Evolutionary conservation across 2,113 vertebrate species (phyloP).

Genomic region (Lycocorax pyrrhopterus): DNA sequence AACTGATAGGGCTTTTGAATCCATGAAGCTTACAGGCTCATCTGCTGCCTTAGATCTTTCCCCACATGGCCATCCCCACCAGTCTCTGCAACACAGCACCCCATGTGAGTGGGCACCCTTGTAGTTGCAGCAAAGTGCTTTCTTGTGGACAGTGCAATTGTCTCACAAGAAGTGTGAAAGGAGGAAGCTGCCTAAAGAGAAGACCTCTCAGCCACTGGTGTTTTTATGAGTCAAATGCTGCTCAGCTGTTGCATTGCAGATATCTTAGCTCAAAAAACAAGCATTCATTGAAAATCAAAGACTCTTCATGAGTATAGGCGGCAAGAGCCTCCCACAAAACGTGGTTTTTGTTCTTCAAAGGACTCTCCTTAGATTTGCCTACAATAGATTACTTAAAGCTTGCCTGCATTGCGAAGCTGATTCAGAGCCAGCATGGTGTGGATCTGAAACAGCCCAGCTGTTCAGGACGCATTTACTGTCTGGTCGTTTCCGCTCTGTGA

Average conservation of each 20-base stretch:
- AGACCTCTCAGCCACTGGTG: background rate
- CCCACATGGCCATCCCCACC: background rate
- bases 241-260: constrained; percentile 45
- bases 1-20: background rate
- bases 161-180: background rate
- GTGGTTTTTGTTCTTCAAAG: constrained; percentile 18
- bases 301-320: background rate
- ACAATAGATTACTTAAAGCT: constrained; percentile 6
- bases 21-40: fast-evolving
- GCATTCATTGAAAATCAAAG: background rate
- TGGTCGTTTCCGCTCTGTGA: background rate
- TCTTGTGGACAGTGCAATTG: background rate
- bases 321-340: constrained; percentile 29
- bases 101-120: background rate
- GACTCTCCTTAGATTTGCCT: background rate
- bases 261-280: constrained; percentile 9
- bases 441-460: background rate
- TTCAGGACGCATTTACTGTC: background rate
- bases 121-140: background rate
- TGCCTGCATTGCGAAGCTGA: background rate
- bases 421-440: background rate
- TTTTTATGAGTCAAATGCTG: background rate
- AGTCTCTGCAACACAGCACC: background rate
- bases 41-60: background rate
- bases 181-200: constrained; percentile 25